Evolutionary conservation across 53 echinoderm and acorn worm species (phyloP), one percentile per base, ranked within the genome.

Genomic region (Zoroaster sp.): DNA sequence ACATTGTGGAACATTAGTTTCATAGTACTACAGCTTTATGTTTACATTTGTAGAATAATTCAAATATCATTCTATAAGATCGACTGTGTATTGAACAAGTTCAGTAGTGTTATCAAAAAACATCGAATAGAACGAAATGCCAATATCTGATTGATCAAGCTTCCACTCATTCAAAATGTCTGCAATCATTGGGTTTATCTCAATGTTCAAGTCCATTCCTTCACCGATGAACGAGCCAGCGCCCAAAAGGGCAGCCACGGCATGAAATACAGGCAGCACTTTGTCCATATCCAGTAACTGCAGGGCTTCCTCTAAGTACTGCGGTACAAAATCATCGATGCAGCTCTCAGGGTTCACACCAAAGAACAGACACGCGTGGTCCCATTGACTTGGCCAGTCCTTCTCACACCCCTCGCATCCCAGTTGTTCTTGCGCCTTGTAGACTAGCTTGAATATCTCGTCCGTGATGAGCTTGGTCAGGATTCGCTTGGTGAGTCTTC

Each of bases 361-460:
- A n/a, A n/a, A n/a, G n/a, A n/a, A n/a, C n/a, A n/a, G n/a, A n/a
- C n/a, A n/a, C n/a, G n/a, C n/a, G n/a, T n/a, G n/a, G n/a, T n/a
- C n/a, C n/a, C n/a, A n/a, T n/a, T n/a, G n/a, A 9, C 30, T 49
- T 2, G 86, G 49, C 72, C 71, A 86, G 86, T 86, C 86, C 35
- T 71, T 21, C 35, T 45, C 51, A 54, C 87, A 87, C 35, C 54
- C 87, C 34, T 83, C 68, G 45, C 83, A 83, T 3, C 69, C 69
- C 31, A 45, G 75, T 45, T 75, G 75, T 40, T 45, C 47, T 30
- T 75, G 75, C 31, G 75, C 75, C 3, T 45, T 7, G n/a, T 59
- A 80, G 13, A 46, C 40, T 14, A 80, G 63, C 37, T 59, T 35
- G 63, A 59, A 3, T 10, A 80, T 38, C 4, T 37, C 25, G n/a